phyloP scores from a whole-genome alignment of 2,888 invertebrate species.

The Brenthis hecate region DNA sequence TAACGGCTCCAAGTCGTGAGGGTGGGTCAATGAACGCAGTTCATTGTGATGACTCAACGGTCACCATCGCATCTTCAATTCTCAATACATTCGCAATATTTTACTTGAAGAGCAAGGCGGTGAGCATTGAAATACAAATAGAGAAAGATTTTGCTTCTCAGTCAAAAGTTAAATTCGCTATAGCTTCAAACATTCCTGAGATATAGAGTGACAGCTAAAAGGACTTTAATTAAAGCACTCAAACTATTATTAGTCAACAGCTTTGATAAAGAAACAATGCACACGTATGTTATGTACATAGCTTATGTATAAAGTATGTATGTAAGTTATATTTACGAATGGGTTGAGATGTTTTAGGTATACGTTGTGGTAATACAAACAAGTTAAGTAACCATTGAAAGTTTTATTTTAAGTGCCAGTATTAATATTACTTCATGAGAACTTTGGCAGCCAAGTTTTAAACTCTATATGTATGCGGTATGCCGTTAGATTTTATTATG shows the following conservation, averaged over 20 bases:
- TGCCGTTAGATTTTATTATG: too few species aligned
- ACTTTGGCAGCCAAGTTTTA: too few species aligned
- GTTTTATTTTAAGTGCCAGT: conserved; percentile 8
- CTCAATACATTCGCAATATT: conserved; percentile 43
- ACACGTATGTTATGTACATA: conserved; percentile 57
- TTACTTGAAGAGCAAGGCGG: conserved; percentile 41
- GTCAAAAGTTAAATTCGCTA: conserved; percentile 3
- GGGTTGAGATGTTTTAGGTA: not conserved
- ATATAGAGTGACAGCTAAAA: conserved; percentile 42
- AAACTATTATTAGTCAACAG: conserved; percentile 42
- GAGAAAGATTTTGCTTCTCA: not conserved
- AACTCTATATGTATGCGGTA: too few species aligned
- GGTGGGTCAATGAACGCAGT: conserved; percentile 69
- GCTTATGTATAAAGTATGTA: conserved; percentile 44
- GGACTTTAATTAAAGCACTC: conserved; percentile 45
- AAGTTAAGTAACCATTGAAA: conserved; percentile 4
- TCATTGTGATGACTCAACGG: conserved; percentile 64
- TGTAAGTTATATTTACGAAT: not conserved
- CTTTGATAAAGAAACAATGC: conserved; percentile 49
- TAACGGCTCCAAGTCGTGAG: conserved; percentile 59
- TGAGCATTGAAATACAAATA: conserved; percentile 47
- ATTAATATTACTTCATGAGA: too few species aligned
- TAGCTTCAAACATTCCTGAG: conserved; percentile 15
- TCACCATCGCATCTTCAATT: conserved; percentile 54
- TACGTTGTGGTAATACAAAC: not conserved